These are phyloP conservation scores for Hystrix brachyura DNA, from an alignment of 2,113 vertebrate species.

Conservation along the genomic window DNA sequence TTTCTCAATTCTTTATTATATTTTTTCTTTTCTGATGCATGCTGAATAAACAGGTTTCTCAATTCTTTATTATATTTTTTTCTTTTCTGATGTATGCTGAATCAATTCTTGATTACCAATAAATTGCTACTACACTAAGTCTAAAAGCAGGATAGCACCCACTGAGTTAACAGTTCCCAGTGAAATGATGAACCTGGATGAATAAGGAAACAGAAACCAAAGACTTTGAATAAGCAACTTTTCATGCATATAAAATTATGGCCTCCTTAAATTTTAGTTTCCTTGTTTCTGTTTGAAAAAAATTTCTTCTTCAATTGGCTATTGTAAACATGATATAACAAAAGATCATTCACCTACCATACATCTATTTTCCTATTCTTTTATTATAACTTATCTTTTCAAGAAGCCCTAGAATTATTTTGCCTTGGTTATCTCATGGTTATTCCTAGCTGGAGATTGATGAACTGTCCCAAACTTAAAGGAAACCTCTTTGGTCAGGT, in stretches of 20 bases:
- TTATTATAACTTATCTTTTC: background rate
- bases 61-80: background rate
- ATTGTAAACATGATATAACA: background rate
- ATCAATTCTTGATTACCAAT: background rate
- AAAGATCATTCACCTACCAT: background rate
- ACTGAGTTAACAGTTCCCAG: background rate
- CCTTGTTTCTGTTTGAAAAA: background rate
- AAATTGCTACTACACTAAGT: background rate
- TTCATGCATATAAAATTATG: background rate
- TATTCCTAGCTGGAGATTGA: background rate
- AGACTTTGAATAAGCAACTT: background rate
- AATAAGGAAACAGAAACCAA: background rate
- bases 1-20: background rate
- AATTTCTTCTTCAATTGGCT: background rate
- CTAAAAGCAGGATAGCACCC: background rate
- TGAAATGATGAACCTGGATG: background rate
- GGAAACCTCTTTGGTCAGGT: background rate
- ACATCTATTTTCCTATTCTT: background rate
- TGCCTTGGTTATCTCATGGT: background rate
- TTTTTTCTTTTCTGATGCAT: too few relatives aligned
- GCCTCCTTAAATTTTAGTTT: background rate
- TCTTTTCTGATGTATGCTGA: background rate
- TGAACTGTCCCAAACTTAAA: background rate
- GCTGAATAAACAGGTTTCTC: background rate
- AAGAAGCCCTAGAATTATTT: background rate